A percentile compares a stretch with the other conserved stretches of the same genome.
Evolutionary conservation across 2,113 vertebrate genomes (phyloP).

Genomic region (Psammodynastes pulverulentus): DNA sequence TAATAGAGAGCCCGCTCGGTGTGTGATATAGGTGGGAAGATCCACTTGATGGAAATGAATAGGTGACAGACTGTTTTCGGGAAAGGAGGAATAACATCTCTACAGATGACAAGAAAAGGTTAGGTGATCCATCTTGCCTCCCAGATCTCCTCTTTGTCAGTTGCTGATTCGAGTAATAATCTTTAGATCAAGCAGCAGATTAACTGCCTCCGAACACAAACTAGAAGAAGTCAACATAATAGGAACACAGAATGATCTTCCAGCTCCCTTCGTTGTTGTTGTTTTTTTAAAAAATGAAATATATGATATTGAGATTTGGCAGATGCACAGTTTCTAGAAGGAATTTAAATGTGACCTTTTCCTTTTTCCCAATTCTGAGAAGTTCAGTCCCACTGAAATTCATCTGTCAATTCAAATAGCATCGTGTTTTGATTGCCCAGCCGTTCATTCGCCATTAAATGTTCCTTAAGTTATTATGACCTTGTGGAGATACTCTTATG

Average conservation of each 20-base stretch:
- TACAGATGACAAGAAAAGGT: not conserved
- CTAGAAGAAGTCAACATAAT: not conserved
- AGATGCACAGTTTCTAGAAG: not conserved
- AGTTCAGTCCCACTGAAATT: not conserved
- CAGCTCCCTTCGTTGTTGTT: not conserved
- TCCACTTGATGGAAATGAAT: not conserved
- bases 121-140: not conserved
- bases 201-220: not conserved
- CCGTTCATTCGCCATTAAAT: not conserved
- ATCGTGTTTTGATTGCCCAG: not conserved
- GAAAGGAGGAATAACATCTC: not conserved
- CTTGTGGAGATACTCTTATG: not conserved
- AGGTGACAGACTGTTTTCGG: not conserved
- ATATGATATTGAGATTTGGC: not conserved
- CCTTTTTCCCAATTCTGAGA: not conserved
- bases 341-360: not conserved
- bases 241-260: not conserved
- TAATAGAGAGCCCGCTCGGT: not conserved
- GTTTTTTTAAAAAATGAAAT: not conserved
- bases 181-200: not conserved
- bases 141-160: not conserved
- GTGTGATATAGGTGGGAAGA: not conserved
- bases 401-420: not conserved
- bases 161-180: not conserved
- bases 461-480: not conserved